phyloP scores from a whole-genome alignment of 2,113 vertebrate species.

The Cebidichthys violaceus region DNA sequence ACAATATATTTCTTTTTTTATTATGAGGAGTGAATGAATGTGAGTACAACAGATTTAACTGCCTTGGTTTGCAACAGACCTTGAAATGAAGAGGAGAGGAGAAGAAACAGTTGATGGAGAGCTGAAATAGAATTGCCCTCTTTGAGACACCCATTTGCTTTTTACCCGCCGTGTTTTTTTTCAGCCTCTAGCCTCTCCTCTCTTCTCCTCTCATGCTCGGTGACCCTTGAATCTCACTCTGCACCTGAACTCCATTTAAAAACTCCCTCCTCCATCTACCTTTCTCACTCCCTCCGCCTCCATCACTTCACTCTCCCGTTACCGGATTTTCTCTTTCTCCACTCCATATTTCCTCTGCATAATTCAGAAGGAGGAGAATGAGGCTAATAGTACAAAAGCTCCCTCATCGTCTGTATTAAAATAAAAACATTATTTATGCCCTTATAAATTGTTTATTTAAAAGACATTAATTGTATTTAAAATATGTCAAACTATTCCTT shows the following conservation, averaged over 20 bases:
- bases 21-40: constrained; percentile 9
- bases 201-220: constrained; percentile 51
- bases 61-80: constrained; percentile 11
- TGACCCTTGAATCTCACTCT: constrained; percentile 56
- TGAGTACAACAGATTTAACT: constrained; percentile 8
- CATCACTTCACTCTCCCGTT: neutral
- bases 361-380: constrained; percentile 74
- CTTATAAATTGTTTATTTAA: neutral
- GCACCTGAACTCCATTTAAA: constrained; percentile 59
- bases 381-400: constrained; percentile 5
- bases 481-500: no score
- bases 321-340: constrained; percentile 3
- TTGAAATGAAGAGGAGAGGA: constrained; percentile 15
- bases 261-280: constrained; percentile 18
- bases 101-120: constrained; percentile 19
- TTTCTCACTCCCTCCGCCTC: constrained; percentile 19
- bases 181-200: constrained; percentile 23
- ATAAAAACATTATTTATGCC: neutral
- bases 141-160: constrained; percentile 63
- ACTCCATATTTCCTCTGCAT: constrained; percentile 49
- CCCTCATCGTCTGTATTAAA: neutral
- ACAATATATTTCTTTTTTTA: constrained; percentile 32
- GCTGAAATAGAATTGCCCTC: constrained; percentile 24
- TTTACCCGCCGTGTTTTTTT: constrained; percentile 55
- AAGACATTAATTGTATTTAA: neutral